These are phyloP conservation scores for Aleadryas rufinucha DNA, from an alignment of 2,113 vertebrate genomes.

Conservation along the genomic window DNA sequence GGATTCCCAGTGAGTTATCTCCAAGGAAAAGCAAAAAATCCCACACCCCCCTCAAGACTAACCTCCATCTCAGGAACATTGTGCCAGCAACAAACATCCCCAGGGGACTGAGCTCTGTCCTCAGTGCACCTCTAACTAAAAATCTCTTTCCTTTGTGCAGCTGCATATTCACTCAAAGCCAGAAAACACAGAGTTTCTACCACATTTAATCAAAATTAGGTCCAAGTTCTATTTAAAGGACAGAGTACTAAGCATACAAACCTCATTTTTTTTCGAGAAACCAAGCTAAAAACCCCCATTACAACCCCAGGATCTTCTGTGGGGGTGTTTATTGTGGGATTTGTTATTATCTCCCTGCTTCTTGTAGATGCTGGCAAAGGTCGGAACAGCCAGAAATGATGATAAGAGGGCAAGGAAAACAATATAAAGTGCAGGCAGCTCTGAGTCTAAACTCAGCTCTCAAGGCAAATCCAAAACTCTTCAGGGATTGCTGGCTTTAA, in stretches of 20 bases:
- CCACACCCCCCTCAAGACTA: background rate
- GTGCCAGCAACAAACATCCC: background rate
- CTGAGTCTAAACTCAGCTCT: background rate
- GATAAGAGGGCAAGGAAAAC: background rate
- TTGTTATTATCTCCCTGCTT: background rate
- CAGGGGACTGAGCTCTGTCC: background rate
- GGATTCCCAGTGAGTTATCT: background rate
- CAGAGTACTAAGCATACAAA: background rate
- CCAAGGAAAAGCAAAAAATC: background rate
- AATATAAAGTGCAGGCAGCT: background rate
- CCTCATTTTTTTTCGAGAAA: background rate
- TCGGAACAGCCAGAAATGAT: background rate
- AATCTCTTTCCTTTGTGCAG: background rate
- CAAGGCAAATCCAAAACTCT: background rate
- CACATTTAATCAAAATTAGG: background rate
- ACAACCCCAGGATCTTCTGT: rapidly evolving
- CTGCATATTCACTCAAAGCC: background rate
- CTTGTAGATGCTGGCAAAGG: background rate
- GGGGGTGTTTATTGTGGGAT: background rate
- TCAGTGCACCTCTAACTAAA: background rate
- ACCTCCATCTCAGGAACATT: background rate
- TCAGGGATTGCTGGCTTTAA: background rate
- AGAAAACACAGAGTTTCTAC: background rate
- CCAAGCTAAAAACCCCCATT: background rate
- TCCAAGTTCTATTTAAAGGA: background rate